Evolutionary conservation across 2,888 invertebrate species (phyloP), one percentile per base, ranked within the genome.

Genomic region (Agrotis ipsilon): DNA sequence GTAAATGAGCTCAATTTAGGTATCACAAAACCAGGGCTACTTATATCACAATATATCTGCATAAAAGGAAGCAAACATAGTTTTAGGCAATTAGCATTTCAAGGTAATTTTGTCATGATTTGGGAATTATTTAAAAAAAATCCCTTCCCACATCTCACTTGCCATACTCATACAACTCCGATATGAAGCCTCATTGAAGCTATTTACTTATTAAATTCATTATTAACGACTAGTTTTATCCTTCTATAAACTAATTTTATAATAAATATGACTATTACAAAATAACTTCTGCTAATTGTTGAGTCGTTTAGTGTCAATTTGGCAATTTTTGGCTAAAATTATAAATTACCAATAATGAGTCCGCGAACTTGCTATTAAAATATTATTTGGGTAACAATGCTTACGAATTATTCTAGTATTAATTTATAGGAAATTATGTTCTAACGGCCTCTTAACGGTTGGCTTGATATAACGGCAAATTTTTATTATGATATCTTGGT

Each of bases 251-350:
- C 87, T 91, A 91, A 89, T 85, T 84, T 81, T 91, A 90, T 74
- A 82, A 90, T 89, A 90, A 89, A 90, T 90, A 89, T 81, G 79
- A 88, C 86, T 91, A 89, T 85, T 86, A 87, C 82, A 87, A 90
- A 90, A 88, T 88, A 87, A 88, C 72, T 87, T 89, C 84, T 81
- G 87, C 88, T 91, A 92, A 80, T 82, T 88, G 75, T 92, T 88
- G 90, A 93, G 91, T 91, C 85, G 84, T 87, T 89, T 83, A 83
- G 79, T 85, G 82, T 88, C 86, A 85, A 91, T 96, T 96, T 96
- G 95, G 95, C 95, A 94, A 93, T 92, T 93, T 94, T 95, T 96
- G 94, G 94, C 94, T 87, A 89, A 94, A 93, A 93, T 88, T 85
- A 94, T 90, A 91, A 88, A 85, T 89, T 82, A 85, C 87, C 88